These are phyloP conservation scores for Eidolon dupreanum DNA, from an alignment of 2,797 vertebrate genomes.

Conservation along the genomic window DNA sequence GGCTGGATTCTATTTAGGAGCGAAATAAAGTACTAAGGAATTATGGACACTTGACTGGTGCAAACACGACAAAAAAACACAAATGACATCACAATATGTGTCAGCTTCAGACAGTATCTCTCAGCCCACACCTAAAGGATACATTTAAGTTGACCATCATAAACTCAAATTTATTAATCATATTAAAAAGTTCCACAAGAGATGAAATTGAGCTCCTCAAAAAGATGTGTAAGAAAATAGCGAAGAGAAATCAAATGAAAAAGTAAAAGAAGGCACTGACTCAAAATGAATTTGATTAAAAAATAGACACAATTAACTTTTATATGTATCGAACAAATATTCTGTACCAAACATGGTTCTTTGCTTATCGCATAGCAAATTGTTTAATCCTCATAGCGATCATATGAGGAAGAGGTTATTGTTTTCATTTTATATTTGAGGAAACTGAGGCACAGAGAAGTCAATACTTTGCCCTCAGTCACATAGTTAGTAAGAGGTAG, in stretches of 20 bases:
- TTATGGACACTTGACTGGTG: neutral
- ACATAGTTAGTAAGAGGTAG: neutral
- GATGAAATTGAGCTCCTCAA: neutral
- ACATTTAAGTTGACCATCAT: neutral
- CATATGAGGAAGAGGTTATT: neutral
- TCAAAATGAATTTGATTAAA: neutral
- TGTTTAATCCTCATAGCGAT: neutral
- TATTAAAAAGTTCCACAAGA: neutral
- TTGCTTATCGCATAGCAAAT: neutral
- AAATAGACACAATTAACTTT: neutral
- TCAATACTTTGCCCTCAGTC: neutral
- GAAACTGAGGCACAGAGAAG: neutral
- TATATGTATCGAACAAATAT: neutral
- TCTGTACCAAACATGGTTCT: neutral
- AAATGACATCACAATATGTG: neutral
- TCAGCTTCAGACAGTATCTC: neutral
- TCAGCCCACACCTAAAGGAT: neutral
- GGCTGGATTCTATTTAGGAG: slow-evolving; percentile 27
- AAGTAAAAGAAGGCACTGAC: neutral
- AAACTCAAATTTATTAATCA: neutral
- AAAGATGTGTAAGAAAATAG: neutral
- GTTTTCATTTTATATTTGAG: neutral
- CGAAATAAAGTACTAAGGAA: neutral
- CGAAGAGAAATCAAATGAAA: neutral
- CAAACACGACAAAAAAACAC: neutral